Evolutionary conservation across 2,113 vertebrate genomes (phyloP).

Genomic region (Lota lota): DNA sequence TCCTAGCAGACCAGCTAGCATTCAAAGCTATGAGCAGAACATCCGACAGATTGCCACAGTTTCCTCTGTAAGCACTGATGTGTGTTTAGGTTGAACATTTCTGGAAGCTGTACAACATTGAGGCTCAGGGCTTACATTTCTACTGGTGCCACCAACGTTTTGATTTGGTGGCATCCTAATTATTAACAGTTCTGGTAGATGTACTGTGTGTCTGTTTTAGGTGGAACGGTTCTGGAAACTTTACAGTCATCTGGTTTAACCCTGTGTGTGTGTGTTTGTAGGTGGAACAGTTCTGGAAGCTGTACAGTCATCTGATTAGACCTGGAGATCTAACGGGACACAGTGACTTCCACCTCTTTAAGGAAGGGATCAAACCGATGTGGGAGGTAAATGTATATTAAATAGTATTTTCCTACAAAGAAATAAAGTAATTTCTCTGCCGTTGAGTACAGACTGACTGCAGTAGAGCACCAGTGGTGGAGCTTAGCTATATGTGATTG

Average conservation of each 20-base stretch:
- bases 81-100: constrained; percentile 73
- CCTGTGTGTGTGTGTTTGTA: constrained; percentile 20
- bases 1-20: constrained; percentile 68
- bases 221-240: too few relatives aligned
- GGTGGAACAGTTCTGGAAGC: constrained; percentile 79
- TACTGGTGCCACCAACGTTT: neutral
- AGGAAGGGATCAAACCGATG: constrained; percentile 59
- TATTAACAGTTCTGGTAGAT: neutral
- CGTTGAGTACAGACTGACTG: too few relatives aligned
- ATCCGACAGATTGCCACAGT: constrained; percentile 73
- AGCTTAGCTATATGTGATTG: too few relatives aligned
- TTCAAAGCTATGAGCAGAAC: constrained; percentile 76
- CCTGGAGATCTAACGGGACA: constrained; percentile 74
- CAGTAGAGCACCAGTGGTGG: too few relatives aligned
- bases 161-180: neutral
- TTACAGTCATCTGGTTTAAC: neutral
- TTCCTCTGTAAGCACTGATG: constrained; percentile 53
- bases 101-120: constrained; percentile 69
- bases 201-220: neutral
- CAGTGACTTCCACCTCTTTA: constrained; percentile 76
- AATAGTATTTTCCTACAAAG: too few relatives aligned
- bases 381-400: constrained; percentile 44
- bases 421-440: too few relatives aligned
- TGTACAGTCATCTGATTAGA: constrained; percentile 73
- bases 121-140: too few relatives aligned